These are phyloP conservation scores for Neosilurus hyrtlii DNA, from an alignment of 2,797 vertebrate species.

Conservation along the genomic window DNA sequence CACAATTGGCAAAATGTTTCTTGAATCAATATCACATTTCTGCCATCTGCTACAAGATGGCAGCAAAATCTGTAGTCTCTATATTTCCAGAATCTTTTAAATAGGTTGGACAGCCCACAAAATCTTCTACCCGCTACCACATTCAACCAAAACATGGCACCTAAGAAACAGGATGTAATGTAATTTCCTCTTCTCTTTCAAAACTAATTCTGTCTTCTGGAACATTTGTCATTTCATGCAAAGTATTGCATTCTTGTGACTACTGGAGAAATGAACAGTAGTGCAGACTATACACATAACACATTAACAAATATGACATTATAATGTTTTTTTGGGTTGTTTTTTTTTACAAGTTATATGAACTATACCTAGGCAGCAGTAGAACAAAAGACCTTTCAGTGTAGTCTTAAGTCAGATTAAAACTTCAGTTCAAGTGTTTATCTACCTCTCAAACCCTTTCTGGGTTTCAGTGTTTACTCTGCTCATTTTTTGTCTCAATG, in stretches of 20 bases:
- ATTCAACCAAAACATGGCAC: constrained; percentile 56
- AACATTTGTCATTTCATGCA: constrained; percentile 7
- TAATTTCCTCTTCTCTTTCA: constrained; percentile 50
- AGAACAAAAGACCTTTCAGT: neutral
- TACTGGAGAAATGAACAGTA: neutral
- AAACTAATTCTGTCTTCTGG: constrained; percentile 17
- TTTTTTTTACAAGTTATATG: neutral
- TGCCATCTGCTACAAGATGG: constrained; percentile 58
- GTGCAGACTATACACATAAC: neutral
- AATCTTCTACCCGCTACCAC: constrained; percentile 48
- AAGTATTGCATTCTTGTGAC: neutral
- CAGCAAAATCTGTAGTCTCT: constrained; percentile 58
- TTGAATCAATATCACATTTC: constrained; percentile 46
- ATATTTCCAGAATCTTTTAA: constrained; percentile 71
- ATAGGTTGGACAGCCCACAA: constrained; percentile 66
- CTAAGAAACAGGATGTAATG: constrained; percentile 62
- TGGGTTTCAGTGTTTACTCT: constrained; percentile 49
- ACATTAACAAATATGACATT: neutral
- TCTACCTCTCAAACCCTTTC: neutral
- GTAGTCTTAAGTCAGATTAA: neutral
- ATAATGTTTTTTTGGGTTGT: neutral
- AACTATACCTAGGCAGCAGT: neutral
- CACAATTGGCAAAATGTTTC: constrained; percentile 32
- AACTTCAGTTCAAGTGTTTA: neutral
- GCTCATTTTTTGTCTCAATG: constrained; percentile 35